Percentiles rank a stretch among this genome's conserved stretches.
Evolutionary conservation across 2,888 invertebrate genomes (phyloP).

Genomic region (Lymantria monacha): DNA sequence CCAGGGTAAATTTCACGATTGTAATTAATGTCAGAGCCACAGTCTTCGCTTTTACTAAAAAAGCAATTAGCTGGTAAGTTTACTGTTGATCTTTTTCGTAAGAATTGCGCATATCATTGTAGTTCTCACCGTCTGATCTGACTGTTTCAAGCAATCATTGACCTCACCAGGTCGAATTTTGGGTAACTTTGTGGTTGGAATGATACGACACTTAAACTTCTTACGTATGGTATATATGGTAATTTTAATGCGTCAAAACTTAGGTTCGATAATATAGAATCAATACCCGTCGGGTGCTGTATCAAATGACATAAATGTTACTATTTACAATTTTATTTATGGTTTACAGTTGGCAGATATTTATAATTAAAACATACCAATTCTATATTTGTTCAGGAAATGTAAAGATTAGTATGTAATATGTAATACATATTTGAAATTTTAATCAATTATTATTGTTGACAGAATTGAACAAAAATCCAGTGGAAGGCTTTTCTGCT

Average conservation of each 20-base stretch:
- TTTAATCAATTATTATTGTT: slow-evolving; percentile 36
- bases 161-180: slow-evolving; percentile 79
- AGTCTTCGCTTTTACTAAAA: slow-evolving; percentile 96
- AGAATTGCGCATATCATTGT: slow-evolving; percentile 47
- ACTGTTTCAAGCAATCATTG: slow-evolving; percentile 72
- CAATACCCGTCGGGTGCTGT: slow-evolving; percentile 67
- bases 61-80: slow-evolving; percentile 97
- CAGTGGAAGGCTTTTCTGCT: slow-evolving; percentile 99
- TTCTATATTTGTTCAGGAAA: slow-evolving; percentile 22
- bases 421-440: too few relatives aligned
- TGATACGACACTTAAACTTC: slow-evolving; percentile 22
- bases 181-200: slow-evolving; percentile 50
- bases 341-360: slow-evolving; percentile 45
- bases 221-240: slow-evolving; percentile 16
- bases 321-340: slow-evolving; percentile 51
- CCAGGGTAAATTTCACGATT: slow-evolving; percentile 89
- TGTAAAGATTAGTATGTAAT: neutral
- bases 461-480: slow-evolving; percentile 99
- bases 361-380: too few relatives aligned
- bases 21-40: slow-evolving; percentile 97
- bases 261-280: slow-evolving; percentile 54
- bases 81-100: slow-evolving; percentile 30
- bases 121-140: slow-evolving; percentile 58
- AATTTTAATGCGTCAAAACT: slow-evolving; percentile 25
- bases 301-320: slow-evolving; percentile 44